phyloP scores from a whole-genome alignment of 2,888 invertebrate genomes.

The Catocala sponsa region DNA sequence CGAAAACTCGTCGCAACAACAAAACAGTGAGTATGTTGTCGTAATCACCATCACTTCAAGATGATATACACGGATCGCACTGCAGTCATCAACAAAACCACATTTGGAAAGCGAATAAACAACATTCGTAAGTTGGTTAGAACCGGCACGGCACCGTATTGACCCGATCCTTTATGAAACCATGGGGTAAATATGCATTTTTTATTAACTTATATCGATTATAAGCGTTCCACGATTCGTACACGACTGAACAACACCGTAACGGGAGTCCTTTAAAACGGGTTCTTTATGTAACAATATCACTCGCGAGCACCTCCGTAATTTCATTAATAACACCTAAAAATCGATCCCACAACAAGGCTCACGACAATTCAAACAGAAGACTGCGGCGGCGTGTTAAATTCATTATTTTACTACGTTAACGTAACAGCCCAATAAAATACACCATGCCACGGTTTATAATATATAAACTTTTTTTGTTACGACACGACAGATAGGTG shows the following conservation, averaged over 20 bases:
- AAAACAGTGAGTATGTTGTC: conserved; percentile 53
- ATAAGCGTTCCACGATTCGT: conserved; percentile 58
- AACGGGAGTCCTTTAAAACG: conserved; percentile 61
- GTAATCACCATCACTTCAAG: conserved; percentile 64
- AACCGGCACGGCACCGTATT: conserved; percentile 69
- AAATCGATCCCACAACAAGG: conserved; percentile 85
- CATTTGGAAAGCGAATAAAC: conserved; percentile 55
- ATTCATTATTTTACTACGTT: conserved; percentile 81
- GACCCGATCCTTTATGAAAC: conserved; percentile 77
- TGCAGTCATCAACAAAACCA: conserved; percentile 55
- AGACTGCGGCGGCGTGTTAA: conserved; percentile 81
- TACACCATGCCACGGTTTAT: conserved; percentile 45
- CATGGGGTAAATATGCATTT: conserved; percentile 85
- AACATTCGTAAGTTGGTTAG: conserved; percentile 59
- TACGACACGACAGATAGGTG: conserved; percentile 50
- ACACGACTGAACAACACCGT: conserved; percentile 55
- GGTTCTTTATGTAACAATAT: conserved; percentile 73
- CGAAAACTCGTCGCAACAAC: conserved; percentile 56
- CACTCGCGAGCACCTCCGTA: conserved; percentile 82
- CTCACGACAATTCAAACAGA: conserved; percentile 83
- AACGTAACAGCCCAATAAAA: conserved; percentile 62
- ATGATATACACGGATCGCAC: conserved; percentile 59
- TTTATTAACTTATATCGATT: conserved; percentile 85
- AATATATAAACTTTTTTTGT: conserved; percentile 48
- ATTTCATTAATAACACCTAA: conserved; percentile 88